Base-by-base conservation (phyloP, 2,888 invertebrate species). In the Acanthosoma haemorrhoidale region DNA sequence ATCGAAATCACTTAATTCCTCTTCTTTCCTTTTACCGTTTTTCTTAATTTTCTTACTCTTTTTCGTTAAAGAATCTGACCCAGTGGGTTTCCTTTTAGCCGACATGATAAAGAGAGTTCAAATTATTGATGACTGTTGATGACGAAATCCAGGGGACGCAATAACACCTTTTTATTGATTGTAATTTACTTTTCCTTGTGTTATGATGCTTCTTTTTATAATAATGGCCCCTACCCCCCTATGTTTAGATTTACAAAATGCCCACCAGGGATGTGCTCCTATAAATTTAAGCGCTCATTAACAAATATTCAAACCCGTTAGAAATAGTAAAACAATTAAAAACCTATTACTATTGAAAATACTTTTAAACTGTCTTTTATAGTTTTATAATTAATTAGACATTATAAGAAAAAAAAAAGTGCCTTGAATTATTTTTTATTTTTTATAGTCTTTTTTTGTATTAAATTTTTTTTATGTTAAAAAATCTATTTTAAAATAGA, bases 1-100 rank as follows among this genome's bases (percentile, higher is more conserved):
- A 76, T 81, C 81, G 61, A 78, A 77, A 71, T 82, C 82, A 74
- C 79, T 79, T 25, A 81, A 79, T 72, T 75, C 75, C 72, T 80
- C 80, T 68, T 78, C 77, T 75, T 79, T 80, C 43, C 77, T 68
- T 43, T 75, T 75, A 15, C 74, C 74, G 60, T 74, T 73, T 72
- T 75, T 75, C 73, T 73, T 75, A 41, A 43, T 39, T 64, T 66
- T 73, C 51, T 73, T 73, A 9, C 69, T 68, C 61, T 41, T 51
- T 63, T 25, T 68, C 31, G n/a, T 15, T n/a, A 43, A 31, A 31
- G 57, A 32, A 21, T 67, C 67, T 18, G 67, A 51, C 18, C 29
- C 67, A 32, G 51, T 43, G 21, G 67, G 43, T 67, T 67, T 67
- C 32, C 67, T 43, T 51, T 67, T 67, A 3, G 51, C 32, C 15